phyloP scores from a whole-genome alignment of 2,113 vertebrate species.

The Syrmaticus mikado region DNA sequence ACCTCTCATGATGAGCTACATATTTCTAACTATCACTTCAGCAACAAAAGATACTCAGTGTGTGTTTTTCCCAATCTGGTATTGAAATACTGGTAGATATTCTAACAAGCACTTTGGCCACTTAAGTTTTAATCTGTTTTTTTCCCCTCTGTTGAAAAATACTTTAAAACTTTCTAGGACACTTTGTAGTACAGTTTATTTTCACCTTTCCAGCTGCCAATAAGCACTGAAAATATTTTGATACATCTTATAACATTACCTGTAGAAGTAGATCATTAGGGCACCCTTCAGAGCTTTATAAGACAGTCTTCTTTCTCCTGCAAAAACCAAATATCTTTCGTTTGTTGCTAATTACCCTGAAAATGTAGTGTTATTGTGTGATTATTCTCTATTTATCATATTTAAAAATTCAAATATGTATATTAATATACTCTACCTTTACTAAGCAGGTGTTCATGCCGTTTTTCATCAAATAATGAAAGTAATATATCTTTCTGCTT shows the following conservation, averaged over 20 bases:
- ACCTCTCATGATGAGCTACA: neutral
- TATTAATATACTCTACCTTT: constrained; percentile 81
- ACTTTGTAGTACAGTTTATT: neutral
- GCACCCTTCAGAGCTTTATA: constrained; percentile 92
- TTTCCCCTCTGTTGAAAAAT: neutral
- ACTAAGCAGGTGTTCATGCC: constrained; percentile 90
- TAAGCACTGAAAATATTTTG: neutral
- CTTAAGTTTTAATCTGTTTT: neutral
- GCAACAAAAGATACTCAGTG: neutral
- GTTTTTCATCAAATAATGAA: constrained; percentile 93
- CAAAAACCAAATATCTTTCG: neutral
- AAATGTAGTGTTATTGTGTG: neutral
- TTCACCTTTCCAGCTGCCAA: neutral
- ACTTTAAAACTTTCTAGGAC: neutral
- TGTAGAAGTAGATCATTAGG: constrained; percentile 98
- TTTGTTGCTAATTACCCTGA: neutral
- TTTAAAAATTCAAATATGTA: neutral
- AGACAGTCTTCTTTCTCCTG: constrained; percentile 88
- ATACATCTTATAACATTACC: constrained; percentile 73
- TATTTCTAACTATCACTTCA: neutral
- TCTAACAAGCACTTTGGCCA: neutral
- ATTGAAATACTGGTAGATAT: neutral
- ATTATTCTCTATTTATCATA: neutral
- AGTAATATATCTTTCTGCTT: constrained; percentile 87
- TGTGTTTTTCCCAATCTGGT: neutral